Evolutionary conservation across 2,113 vertebrate species (phyloP), one percentile per base, ranked within the genome.

Genomic region (Stomatorhinus ivindoensis): DNA sequence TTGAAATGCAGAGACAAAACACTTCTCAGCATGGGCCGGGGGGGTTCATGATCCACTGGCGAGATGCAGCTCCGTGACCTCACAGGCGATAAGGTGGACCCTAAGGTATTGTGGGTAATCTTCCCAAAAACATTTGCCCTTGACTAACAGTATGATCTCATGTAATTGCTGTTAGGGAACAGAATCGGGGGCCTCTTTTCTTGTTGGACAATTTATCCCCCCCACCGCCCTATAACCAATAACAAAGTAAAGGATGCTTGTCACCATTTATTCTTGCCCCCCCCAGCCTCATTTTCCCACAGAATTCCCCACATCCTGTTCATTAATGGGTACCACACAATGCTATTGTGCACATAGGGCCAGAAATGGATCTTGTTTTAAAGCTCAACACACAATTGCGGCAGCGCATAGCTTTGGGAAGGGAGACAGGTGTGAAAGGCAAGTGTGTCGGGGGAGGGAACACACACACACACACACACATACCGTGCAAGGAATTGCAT

Each of bases 291-390:
- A 3, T 46, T 73, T 88, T 88, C 61, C 85, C 85, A 27, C 50
- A 51, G 85, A 87, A 53, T 53, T 19, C 48, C 31, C 50, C 13
- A 35, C 85, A 53, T 87, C 85, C 85, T 15, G 89, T n/a, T 73
- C 47, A 27, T 87, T 90, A 61, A 90, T 53, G 80, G 48, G 55
- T 85, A 88, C 80, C 87, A 88, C 35, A 87, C 58, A 76, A 53
- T 35, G n/a, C 13, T 35, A 87, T 53, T 87, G 85, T 88, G 87
- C 76, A 88, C 58, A 88, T 42, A 19, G 50, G n/a, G 61, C 42
- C 42, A 9, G 61, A 73, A 76, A 69, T 48, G 87, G 46, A 6
- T 21, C 44, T 73, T 84, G 17, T 84, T 84, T 84, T 47, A 47
- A 53, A 87, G 24, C 85, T 19, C 2, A 1, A 7, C 11, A 31